Conservation (phyloP, 1,140 invertebrate species). For the Aphaenogaster rudis region DNA sequence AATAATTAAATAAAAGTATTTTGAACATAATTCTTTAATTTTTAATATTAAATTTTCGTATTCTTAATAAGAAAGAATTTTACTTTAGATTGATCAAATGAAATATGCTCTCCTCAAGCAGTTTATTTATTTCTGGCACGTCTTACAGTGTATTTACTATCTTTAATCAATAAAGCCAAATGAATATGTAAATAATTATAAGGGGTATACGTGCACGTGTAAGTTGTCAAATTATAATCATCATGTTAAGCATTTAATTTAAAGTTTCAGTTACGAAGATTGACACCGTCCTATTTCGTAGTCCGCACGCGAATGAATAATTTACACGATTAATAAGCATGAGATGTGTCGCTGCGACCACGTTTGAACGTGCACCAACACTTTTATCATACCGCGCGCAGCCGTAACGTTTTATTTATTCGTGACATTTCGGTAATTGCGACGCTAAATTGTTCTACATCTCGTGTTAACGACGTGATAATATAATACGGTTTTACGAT, state of each 20-base stretch:
- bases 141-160: neutral
- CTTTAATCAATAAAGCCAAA: slow-evolving; percentile 1
- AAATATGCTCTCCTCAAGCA: neutral
- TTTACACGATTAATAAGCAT: slow-evolving; percentile 58
- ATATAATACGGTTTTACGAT: slow-evolving; percentile 6
- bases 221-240: slow-evolving; percentile 21
- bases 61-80: neutral
- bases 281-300: slow-evolving; percentile 50
- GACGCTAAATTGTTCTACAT: neutral
- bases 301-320: slow-evolving; percentile 62
- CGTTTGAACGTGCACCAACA: slow-evolving; percentile 19
- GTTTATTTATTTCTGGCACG: neutral
- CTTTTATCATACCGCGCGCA: slow-evolving; percentile 15
- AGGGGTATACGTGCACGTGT: neutral
- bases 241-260: slow-evolving; percentile 37
- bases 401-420: slow-evolving; percentile 34
- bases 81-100: neutral
- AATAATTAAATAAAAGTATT: neutral
- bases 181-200: slow-evolving; percentile 9
- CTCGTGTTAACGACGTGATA: neutral
- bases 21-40: neutral
- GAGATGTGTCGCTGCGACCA: slow-evolving; percentile 14
- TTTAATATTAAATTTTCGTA: neutral
- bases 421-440: slow-evolving; percentile 37
- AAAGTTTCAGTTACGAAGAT: slow-evolving; percentile 50